Conservation (phyloP, 1,140 invertebrate species). For the Bombus turneri region DNA sequence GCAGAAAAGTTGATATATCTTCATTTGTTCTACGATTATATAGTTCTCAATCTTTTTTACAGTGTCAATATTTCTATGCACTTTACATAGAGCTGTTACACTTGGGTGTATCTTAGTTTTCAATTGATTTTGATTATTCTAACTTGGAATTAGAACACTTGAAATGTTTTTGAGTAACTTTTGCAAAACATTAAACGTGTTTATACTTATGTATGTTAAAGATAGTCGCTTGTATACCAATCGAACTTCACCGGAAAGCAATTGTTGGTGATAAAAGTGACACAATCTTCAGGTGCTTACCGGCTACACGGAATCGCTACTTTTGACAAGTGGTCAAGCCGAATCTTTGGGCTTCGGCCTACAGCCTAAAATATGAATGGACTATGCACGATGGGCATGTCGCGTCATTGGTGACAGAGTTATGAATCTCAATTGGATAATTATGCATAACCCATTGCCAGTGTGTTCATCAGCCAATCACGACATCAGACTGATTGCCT, state of each 20-base stretch:
- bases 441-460: conserved; percentile 79
- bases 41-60: not conserved
- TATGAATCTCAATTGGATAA: conserved; percentile 83
- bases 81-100: not conserved
- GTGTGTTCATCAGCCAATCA: conserved; percentile 75
- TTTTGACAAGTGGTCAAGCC: conserved; percentile 4
- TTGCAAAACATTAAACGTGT: not conserved
- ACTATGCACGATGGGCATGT: conserved; percentile 69
- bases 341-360: conserved; percentile 63
- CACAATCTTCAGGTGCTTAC: not conserved
- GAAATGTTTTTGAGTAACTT: not conserved
- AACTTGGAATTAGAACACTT: not conserved
- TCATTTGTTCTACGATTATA: conserved; percentile 69
- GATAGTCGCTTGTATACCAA: conserved; percentile 3
- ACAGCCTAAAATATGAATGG: conserved; percentile 80
- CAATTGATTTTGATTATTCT: not conserved
- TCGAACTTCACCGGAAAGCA: not conserved
- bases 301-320: not conserved
- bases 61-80: not conserved
- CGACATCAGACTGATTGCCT: conserved; percentile 61
- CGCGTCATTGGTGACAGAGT: conserved; percentile 74
- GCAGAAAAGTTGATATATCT: conserved; percentile 70
- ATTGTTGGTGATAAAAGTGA: not conserved
- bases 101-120: not conserved
- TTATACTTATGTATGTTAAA: not conserved